Evolutionary conservation across 2,888 invertebrate species (phyloP).

Genomic region (Chrysodeixis includens): DNA sequence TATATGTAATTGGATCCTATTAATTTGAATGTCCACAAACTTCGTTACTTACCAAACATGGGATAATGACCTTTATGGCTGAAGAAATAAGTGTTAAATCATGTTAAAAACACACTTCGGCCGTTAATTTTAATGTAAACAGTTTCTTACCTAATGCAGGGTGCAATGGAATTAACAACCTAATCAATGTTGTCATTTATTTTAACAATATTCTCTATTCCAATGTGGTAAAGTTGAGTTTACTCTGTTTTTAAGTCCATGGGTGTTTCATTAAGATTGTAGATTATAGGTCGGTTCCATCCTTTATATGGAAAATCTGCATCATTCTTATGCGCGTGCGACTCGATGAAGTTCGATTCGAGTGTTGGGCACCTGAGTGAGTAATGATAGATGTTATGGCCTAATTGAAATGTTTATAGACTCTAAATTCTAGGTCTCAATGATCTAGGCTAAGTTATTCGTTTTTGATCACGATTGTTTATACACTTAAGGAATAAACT

Average conservation of each 20-base stretch:
- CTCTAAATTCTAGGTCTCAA: slow-evolving; percentile 32
- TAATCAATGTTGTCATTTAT: slow-evolving; percentile 7
- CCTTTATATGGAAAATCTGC: slow-evolving; percentile 77
- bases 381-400: slow-evolving; percentile 62
- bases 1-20: slow-evolving; percentile 58
- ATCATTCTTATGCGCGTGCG: slow-evolving; percentile 69
- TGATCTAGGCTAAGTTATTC: slow-evolving; percentile 49
- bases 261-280: slow-evolving; percentile 39
- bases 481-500: slow-evolving; percentile 13
- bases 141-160: slow-evolving; percentile 63
- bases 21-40: slow-evolving; percentile 49
- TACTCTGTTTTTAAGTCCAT: slow-evolving; percentile 9
- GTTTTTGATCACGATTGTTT: slow-evolving; percentile 46
- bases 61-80: slow-evolving; percentile 46
- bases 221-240: slow-evolving; percentile 10
- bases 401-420: slow-evolving; percentile 58
- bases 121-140: slow-evolving; percentile 67
- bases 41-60: slow-evolving; percentile 22
- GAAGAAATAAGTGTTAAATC: slow-evolving; percentile 42
- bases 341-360: slow-evolving; percentile 48
- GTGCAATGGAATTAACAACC: slow-evolving; percentile 45
- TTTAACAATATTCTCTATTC: neutral
- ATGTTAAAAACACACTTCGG: slow-evolving; percentile 36
- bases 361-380: slow-evolving; percentile 56
- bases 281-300: slow-evolving; percentile 64